These are phyloP conservation scores for Polylopha cassiicola DNA, from an alignment of 2,888 invertebrate species.

Conservation along the genomic window DNA sequence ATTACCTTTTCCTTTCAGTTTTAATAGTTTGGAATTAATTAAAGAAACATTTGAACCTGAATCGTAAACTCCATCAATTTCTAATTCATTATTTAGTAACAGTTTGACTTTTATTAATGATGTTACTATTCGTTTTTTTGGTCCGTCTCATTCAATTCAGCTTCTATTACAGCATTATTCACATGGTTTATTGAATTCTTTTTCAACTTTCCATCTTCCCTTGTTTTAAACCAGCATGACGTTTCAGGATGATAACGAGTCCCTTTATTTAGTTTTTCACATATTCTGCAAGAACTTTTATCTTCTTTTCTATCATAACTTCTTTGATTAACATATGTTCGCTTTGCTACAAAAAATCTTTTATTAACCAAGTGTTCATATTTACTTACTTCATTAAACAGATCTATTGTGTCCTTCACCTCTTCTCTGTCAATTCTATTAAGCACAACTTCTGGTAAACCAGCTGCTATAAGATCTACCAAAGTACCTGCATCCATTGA, in stretches of 20 bases:
- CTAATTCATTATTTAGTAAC: slow-evolving; percentile 12
- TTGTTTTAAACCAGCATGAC: slow-evolving; percentile 1
- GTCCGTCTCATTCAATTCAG: slow-evolving; percentile 15
- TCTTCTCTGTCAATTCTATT: slow-evolving; percentile 20
- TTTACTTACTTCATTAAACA: slow-evolving; percentile 25
- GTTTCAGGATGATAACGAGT: slow-evolving; percentile 19
- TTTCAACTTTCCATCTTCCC: not conserved
- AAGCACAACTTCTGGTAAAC: slow-evolving; percentile 20
- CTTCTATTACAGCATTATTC: slow-evolving; percentile 23
- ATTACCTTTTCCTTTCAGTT: slow-evolving; percentile 7
- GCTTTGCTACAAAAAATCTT: slow-evolving; percentile 8
- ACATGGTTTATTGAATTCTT: slow-evolving; percentile 2
- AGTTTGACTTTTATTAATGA: slow-evolving; percentile 20
- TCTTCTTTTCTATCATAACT: slow-evolving; percentile 5
- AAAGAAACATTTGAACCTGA: slow-evolving; percentile 21
- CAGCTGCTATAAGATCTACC: slow-evolving; percentile 20
- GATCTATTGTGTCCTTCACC: slow-evolving; percentile 12
- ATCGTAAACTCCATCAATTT: slow-evolving; percentile 19
- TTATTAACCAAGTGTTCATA: slow-evolving; percentile 20
- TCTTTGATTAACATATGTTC: slow-evolving; percentile 13
- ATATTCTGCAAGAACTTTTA: slow-evolving; percentile 14
- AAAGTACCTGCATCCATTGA: slow-evolving; percentile 18
- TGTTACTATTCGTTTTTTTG: slow-evolving; percentile 23
- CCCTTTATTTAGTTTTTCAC: slow-evolving; percentile 22
- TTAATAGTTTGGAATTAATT: slow-evolving; percentile 16